These are phyloP conservation scores for Periplaneta americana DNA, from an alignment of 1,140 invertebrate genomes.

Conservation along the genomic window DNA sequence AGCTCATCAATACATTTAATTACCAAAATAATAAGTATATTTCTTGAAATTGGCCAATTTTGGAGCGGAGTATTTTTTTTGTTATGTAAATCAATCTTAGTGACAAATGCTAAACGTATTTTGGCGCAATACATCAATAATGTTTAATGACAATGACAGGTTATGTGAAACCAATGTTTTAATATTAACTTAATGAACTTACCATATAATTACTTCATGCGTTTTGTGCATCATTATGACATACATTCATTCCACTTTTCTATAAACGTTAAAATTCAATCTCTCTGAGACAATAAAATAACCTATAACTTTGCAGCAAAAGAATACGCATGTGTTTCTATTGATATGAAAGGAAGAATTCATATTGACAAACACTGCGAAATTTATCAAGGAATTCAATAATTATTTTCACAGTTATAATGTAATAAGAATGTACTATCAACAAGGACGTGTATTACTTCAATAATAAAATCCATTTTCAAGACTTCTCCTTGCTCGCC, in stretches of 20 bases:
- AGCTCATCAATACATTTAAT: no score
- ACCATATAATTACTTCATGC: conserved; percentile 39
- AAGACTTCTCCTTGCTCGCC: not conserved
- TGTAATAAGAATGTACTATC: not conserved
- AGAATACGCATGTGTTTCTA: not conserved
- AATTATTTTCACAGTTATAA: not conserved
- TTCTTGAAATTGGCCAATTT: no score
- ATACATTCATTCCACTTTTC: not conserved
- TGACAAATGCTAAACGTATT: no score
- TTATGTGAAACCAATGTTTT: conserved; percentile 2
- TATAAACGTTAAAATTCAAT: not conserved
- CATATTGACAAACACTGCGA: not conserved
- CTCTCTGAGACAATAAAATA: not conserved
- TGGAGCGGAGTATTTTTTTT: no score
- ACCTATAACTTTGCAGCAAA: not conserved
- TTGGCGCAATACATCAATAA: no score
- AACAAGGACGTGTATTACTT: not conserved
- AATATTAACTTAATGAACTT: conserved; percentile 20
- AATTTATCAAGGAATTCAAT: no score
- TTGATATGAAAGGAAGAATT: not conserved
- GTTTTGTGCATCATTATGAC: not conserved
- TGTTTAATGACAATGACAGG: not conserved
- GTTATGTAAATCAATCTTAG: no score
- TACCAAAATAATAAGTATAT: no score
- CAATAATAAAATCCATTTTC: not conserved